Base-by-base conservation (phyloP, 1,140 invertebrate genomes). In the Euura lappo region DNA sequence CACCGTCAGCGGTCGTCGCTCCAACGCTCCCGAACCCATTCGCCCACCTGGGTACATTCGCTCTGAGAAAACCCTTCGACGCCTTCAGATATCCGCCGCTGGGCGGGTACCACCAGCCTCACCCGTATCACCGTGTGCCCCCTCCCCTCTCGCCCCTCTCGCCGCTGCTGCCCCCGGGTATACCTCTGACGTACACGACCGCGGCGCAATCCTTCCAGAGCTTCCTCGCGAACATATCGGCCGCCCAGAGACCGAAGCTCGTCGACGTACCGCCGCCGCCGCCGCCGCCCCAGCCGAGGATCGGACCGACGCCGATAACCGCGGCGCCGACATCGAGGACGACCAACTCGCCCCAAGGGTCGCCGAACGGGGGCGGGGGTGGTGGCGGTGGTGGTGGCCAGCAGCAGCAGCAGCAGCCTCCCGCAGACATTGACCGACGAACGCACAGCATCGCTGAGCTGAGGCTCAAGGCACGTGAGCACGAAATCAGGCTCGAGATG, bases 401-500 rank as follows among this genome's bases (percentile, higher is more conserved):
- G 13, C 3, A 4, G 83, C 82, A 6, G 78, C 85, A 73, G 70
- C 81, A 75, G 5, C 80, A n/a, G 51, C 8, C 79, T 64, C 85
- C 82, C 71, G 90, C 87, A 68, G 94, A 92, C 80, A 91, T 94
- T 72, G 96, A 97, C 85, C 90, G 96, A 73, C 88, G 96, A 74
- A 95, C 93, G 78, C 96, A 94, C 43, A 97, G 96, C 78, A 98
- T 98, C 71, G 96, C 96, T 1, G 94, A 96, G 0, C 88, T 99
- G 4, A 87, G 97, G 71, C 89, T 97, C 45, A 97, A 97, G 77
- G 97, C 97, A 1, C 90, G 97, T 6, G 97, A 98, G 86, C 97
- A 98, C 84, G 96, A 97, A 83, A 86, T 97, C 6, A 92, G 94
- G 79, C 86, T 97, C 77, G 95, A 96, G 83, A 92, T 96, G 90